A percentile compares a stretch with the other conserved stretches of the same genome.
These are phyloP conservation scores for Clarias fuscus DNA, from an alignment of 2,797 vertebrate species.

Conservation along the genomic window DNA sequence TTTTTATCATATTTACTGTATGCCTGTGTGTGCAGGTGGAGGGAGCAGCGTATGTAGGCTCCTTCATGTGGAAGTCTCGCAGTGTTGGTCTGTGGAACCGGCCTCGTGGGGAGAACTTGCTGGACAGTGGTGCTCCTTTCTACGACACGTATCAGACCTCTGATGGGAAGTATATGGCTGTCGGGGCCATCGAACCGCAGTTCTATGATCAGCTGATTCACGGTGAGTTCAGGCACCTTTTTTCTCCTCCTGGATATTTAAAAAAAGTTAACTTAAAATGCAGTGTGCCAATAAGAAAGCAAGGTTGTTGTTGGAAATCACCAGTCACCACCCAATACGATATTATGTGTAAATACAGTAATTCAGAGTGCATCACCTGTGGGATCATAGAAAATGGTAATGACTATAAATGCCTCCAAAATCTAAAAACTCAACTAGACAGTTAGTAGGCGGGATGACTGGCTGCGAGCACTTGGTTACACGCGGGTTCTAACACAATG, in stretches of 20 bases:
- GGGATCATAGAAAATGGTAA: no score
- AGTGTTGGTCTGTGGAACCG: conserved; percentile 76
- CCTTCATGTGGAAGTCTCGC: conserved; percentile 89
- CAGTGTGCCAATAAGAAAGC: background rate
- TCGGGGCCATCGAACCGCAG: conserved; percentile 88
- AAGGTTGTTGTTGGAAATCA: background rate
- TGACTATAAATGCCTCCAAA: no score
- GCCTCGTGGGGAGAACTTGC: conserved; percentile 82
- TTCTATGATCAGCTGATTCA: conserved; percentile 84
- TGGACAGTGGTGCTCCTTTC: conserved; percentile 90
- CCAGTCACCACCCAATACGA: no score
- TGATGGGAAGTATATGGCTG: conserved; percentile 86
- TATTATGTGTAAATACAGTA: no score
- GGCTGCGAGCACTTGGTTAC: no score
- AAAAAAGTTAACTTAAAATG: background rate
- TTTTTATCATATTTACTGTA: background rate
- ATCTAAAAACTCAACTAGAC: no score
- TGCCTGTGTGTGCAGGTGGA: conserved; percentile 79
- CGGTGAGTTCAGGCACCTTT: conserved; percentile 70
- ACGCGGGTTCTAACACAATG: no score
- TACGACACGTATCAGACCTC: conserved; percentile 88
- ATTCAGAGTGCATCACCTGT: no score
- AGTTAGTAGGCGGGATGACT: no score
- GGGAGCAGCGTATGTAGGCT: conserved; percentile 88
- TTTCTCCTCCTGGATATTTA: background rate